Conservation (phyloP, 1,140 invertebrate species). For the Drosophila pseudoobscura region DNA sequence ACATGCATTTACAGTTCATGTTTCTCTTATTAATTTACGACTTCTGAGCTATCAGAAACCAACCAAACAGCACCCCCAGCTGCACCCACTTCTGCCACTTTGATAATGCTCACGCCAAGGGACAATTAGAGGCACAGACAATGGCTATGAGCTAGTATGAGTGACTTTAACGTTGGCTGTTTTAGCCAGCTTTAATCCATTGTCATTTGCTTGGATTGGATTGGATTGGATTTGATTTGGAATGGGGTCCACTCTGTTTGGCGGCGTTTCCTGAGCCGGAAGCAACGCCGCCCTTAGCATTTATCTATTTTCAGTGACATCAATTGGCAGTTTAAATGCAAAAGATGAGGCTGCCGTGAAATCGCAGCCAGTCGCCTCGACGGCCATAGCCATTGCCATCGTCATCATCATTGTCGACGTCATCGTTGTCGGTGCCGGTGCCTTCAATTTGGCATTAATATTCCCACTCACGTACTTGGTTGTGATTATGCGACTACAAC, state of each 20-base stretch:
- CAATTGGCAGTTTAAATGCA: constrained; percentile 83
- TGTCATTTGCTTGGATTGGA: constrained; percentile 65
- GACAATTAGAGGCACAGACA: constrained; percentile 45
- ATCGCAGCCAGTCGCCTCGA: constrained; percentile 56
- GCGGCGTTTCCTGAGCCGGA: constrained; percentile 10
- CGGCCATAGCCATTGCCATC: constrained; percentile 46
- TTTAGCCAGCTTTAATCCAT: constrained; percentile 57
- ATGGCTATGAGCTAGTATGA: too few relatives aligned
- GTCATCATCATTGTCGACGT: constrained; percentile 38
- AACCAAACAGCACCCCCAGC: constrained; percentile 6
- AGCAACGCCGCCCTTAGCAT: constrained; percentile 40
- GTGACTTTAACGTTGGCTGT: background rate
- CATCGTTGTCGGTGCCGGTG: constrained; percentile 49
- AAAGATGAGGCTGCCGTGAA: constrained; percentile 73
- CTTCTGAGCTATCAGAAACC: constrained; percentile 24
- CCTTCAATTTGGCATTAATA: constrained; percentile 83
- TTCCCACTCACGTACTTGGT: constrained; percentile 82
- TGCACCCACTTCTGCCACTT: background rate
- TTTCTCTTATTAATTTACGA: constrained; percentile 42
- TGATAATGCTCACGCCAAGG: constrained; percentile 50
- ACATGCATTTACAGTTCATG: constrained; percentile 37
- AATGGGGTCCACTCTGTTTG: constrained; percentile 1
- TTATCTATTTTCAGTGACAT: constrained; percentile 73
- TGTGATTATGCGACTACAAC: constrained; percentile 82
- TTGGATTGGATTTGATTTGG: constrained; percentile 5